Evolutionary conservation across 2,113 vertebrate genomes (phyloP), one percentile per base, ranked within the genome.

Genomic region (Otis tarda): DNA sequence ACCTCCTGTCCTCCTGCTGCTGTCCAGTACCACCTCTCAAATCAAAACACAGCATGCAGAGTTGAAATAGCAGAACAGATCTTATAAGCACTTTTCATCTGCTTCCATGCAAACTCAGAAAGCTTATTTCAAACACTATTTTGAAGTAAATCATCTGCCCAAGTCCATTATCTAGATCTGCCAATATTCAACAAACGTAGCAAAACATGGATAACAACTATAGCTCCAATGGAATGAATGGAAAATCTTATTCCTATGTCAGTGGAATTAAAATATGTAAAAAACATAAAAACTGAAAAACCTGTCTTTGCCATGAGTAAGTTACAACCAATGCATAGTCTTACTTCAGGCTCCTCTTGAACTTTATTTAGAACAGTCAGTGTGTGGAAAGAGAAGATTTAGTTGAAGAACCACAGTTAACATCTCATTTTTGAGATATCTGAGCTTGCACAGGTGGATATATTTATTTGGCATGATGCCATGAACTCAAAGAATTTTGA

Each of bases 1-100:
- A 39, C 3, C 2, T 14, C 4, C 21, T 1, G 1, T 10, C 3
- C 43, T 12, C 10, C 19, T 37, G 4, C 9, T 73, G 33, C 39
- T 75, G 17, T n/a, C 16, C 17, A 14, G 2, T 50, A 53, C 39
- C 35, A 41, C 27, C 3, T 10, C 49, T 85, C 57, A 79, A 71
- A 76, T 8, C 17, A 56, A 83, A 87, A 49, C 4, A 65, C n/a
- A 59, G 4, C 18, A 20, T 6, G 28, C 16, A 87, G 52, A 75
- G 20, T 24, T 82, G 47, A 90, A 92, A 49, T 8, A 74, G 18
- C 10, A 56, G 64, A 68, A 69, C 8, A 52, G 33, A 57, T 37
- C 59, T 76, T 50, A 65, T 12, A 4, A 69, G 19, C 27, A 74
- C 45, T 87, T 94, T 63, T 63, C 31, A 63, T 59, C 11, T 71